Evolutionary conservation across 2,888 invertebrate species (phyloP), one percentile per base, ranked within the genome.

Genomic region (Nymphalis polychloros): DNA sequence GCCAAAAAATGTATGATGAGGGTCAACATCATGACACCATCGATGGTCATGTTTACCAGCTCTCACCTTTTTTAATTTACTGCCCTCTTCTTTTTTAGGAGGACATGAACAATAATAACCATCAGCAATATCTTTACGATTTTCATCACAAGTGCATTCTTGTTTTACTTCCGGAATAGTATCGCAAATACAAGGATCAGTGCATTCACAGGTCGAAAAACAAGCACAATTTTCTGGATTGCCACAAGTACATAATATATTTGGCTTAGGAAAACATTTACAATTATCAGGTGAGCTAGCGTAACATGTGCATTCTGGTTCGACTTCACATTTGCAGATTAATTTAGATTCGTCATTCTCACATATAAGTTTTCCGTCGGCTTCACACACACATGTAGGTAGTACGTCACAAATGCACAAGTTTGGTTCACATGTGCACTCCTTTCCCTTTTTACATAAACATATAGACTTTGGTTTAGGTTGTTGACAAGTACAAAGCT

Each of bases 21-120:
- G 87, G 77, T 91, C 88, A 8, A 91, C 85, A 55, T 88, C 87
- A 57, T 85, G 85, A 71, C 92, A 92, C 92, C 90, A 92, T 59
- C 89, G 81, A 74, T 87, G 90, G 1, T 88, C 90, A 48, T 90
- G 81, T 79, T 87, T 90, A 8, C 89, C 87, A 49, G 86, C 86
- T 67, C 85, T 81, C 19, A 82, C 78, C 78, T 72, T 85, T 78
- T 87, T 89, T 20, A 90, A 67, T 73, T 84, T 88, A 59, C 77
- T 81, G 0, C 72, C 70, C 50, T 77, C 66, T 20, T 80, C 77
- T 52, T 78, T 68, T 66, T 81, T 78, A 64, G 76, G 77, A 48
- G 75, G 71, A 69, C 89, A 87, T 13, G 81, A 84, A 68, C 86
- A 85, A 23, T 80, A 70, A 6, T 77, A 67, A n/a, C 76, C 75